These are phyloP conservation scores for Apolygus lucorum DNA, from an alignment of 1,140 invertebrate species.

Conservation along the genomic window DNA sequence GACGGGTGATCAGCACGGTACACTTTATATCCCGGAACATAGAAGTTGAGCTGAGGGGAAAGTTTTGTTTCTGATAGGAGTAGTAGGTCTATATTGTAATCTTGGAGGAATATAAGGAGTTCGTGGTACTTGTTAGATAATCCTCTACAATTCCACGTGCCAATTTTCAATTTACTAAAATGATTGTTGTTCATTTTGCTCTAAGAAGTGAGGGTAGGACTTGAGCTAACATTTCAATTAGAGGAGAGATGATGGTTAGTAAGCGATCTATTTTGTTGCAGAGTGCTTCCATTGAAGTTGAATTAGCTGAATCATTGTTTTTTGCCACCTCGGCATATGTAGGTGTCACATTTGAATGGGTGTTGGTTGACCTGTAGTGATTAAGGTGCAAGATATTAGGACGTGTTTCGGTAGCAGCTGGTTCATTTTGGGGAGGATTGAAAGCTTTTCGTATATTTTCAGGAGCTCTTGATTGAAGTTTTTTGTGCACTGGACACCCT, in stretches of 20 bases:
- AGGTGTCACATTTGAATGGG: neutral
- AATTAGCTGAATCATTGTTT: neutral
- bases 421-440: no score
- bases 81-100: neutral
- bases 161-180: neutral
- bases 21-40: neutral
- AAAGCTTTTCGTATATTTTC: no score
- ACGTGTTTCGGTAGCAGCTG: no score
- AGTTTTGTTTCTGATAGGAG: conserved; percentile 1
- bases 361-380: neutral
- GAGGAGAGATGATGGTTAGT: neutral
- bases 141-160: neutral
- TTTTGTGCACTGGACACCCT: no score
- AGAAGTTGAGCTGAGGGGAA: neutral
- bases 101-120: neutral
- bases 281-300: neutral
- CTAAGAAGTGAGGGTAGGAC: no score
- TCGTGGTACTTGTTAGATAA: neutral
- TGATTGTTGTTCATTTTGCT: no score
- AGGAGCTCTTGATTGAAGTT: no score
- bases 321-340: neutral
- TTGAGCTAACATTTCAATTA: neutral
- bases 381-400: no score
- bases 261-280: neutral
- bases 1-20: neutral